phyloP scores from a whole-genome alignment of 2,113 vertebrate species.

The Megaleporinus macrocephalus region DNA sequence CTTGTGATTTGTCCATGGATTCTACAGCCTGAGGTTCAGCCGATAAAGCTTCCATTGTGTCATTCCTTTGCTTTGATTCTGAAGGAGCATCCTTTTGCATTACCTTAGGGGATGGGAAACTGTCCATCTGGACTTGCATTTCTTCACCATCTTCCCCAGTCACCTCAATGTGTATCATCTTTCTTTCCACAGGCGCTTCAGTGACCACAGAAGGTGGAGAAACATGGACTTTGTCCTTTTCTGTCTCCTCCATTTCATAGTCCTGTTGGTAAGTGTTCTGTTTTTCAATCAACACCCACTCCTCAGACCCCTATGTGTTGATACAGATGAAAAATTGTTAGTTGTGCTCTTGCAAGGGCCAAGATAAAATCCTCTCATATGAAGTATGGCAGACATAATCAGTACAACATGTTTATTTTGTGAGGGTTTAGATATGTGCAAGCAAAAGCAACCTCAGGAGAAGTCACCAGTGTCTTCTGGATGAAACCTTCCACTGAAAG shows the following conservation, averaged over 20 bases:
- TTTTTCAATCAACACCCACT: conserved; percentile 99
- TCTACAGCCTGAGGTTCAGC: conserved; percentile 57
- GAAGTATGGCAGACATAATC: conserved; percentile 7
- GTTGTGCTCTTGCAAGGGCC: conserved; percentile 69
- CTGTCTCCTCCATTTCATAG: conserved; percentile 74
- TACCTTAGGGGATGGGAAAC: conserved; percentile 62
- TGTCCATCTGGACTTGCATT: conserved; percentile 72
- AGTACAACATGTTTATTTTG: conserved; percentile 16
- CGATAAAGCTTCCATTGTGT: background rate
- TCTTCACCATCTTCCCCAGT: conserved; percentile 70
- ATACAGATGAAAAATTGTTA: conserved; percentile 96
- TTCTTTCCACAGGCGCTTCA: conserved; percentile 72
- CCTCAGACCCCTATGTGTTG: conserved; percentile 97
- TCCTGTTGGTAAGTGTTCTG: conserved; percentile 86
- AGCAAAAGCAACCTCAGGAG: conserved; percentile 90
- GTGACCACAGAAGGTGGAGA: conserved; percentile 65
- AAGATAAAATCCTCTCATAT: conserved; percentile 23
- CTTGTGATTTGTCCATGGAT: conserved; percentile 59
- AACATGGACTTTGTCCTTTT: conserved; percentile 65
- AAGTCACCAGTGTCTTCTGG: conserved; percentile 94
- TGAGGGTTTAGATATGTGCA: conserved; percentile 37
- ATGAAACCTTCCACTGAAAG: conserved; percentile 91
- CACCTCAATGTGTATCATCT: conserved; percentile 75
- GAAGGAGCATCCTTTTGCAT: conserved; percentile 48
- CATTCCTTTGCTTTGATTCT: conserved; percentile 19